A percentile compares a stretch with the other conserved stretches of the same genome.
These are phyloP conservation scores for Aythya baeri DNA, from an alignment of 2,113 vertebrate species.

Conservation along the genomic window DNA sequence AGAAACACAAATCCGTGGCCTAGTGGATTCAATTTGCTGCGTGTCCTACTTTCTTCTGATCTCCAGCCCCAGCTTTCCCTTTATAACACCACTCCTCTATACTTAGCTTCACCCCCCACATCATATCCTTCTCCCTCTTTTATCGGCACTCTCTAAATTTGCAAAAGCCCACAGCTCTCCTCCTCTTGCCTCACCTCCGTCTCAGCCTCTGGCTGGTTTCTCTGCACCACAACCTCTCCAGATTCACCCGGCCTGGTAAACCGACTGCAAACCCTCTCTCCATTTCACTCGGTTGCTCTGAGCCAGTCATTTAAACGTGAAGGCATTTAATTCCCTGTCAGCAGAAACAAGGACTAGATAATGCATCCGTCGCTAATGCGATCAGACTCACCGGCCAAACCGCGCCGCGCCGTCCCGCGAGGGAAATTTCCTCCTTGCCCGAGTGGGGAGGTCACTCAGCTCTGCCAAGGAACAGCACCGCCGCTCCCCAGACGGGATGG, in stretches of 20 bases:
- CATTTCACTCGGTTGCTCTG: background rate
- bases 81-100: background rate
- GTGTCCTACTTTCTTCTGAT: background rate
- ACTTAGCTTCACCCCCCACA: background rate
- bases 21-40: background rate
- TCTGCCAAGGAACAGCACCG: background rate
- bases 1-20: background rate
- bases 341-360: background rate
- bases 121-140: background rate
- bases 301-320: background rate
- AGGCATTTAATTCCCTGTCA: background rate
- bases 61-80: slow-evolving; percentile 20
- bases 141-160: background rate
- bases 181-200: background rate
- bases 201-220: background rate
- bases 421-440: background rate
- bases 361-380: background rate
- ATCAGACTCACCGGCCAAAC: background rate
- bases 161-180: background rate
- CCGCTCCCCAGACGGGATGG: background rate
- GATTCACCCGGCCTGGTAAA: background rate
- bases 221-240: background rate
- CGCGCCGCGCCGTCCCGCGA: rapidly evolving
- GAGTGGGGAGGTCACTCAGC: background rate
- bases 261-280: background rate